Evolutionary conservation across 2,888 invertebrate genomes (phyloP), one percentile per base, ranked within the genome.

Genomic region (Marasmarcha lunaedactyla): DNA sequence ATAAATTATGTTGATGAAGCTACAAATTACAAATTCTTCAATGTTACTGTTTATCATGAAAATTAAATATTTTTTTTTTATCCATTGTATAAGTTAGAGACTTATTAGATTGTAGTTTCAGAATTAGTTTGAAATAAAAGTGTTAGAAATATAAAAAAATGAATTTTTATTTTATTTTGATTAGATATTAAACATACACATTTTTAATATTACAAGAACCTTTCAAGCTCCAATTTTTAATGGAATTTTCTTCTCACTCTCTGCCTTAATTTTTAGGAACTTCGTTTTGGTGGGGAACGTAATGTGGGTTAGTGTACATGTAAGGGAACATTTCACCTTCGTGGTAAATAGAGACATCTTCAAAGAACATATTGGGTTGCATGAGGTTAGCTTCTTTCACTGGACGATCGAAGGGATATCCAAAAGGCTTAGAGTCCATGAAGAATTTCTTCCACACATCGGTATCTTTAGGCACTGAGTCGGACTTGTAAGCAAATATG

Each of bases 321-420:
- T 42, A 42, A 10, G 42, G 13, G 42, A 36, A 42, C 14, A 34
- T 38, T 15, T 36, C 38, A 15, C 45, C 45, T 14, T 41, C 37
- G 25, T 85, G 73, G 62, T 72, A 83, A 55, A 87, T 76, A 41
- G 54, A 48, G 11, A 87, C 83, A 51, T 87, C 86, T 60, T 85
- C 72, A 59, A 84, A 76, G 72, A 63, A 79, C 71, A 85, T 79
- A 66, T 87, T 87, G 36, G 85, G 79, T 35, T 78, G 67, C 36
- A 64, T 54, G 63, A 77, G 61, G 64, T 69, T 67, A 57, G 55
- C 65, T 43, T 60, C 59, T 40, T 51, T 46, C 47, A 78, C 57
- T 9, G 77, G 79, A 45, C 85, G 71, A 60, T 86, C 85, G 42
- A 85, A 63, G 26, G 86, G 86, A 63, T 65, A 86, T 38, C 81